Evolutionary conservation across 2,888 invertebrate genomes (phyloP), one percentile per base, ranked within the genome.

Genomic region (Heliconius hortense): DNA sequence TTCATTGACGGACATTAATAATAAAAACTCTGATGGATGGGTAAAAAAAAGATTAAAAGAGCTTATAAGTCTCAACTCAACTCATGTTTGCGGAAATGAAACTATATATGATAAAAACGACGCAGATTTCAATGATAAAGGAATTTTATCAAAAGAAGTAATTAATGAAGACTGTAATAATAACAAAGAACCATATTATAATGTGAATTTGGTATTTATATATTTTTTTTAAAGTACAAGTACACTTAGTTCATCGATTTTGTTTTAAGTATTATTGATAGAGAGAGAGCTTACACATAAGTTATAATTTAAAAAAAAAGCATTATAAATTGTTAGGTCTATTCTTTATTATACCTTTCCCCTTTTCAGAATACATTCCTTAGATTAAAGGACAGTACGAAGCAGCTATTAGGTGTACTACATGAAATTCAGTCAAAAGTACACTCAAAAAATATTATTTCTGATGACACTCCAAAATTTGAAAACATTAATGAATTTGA

Each of bases 311-410:
- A 18, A 5, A 18, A 18, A 48, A 48, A 21, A 35, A 35, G 31
- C 8, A 35, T 35, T 35, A 35, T 35, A 48, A 48, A 18, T 48
- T 48, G 5, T 48, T 18, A 48, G 48, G 7, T 48, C 21, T 18
- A 21, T 62, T 35, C 2, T 62, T 28, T 15, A 15, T 31, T 18
- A 63, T 24, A 24, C 63, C 1, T 70, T 28, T 56, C 53, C 26
- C 21, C 28, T 21, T 87, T 89, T 76, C 83, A 92, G 91, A 86
- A 87, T 56, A 80, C 87, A 15, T 75, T 90, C 39, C 62, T 80
- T 10, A 85, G 85, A 77, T 80, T 92, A 39, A 90, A 90, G 79
- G 86, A 89, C 28, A 92, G 92, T 77, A 92, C 92, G 2, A 89
- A 84, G 79, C 88, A 89, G 78, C 80, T 92, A 8, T 79, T 92